These are phyloP conservation scores for Monopterus albus DNA, from an alignment of 2,113 vertebrate genomes.

Conservation along the genomic window DNA sequence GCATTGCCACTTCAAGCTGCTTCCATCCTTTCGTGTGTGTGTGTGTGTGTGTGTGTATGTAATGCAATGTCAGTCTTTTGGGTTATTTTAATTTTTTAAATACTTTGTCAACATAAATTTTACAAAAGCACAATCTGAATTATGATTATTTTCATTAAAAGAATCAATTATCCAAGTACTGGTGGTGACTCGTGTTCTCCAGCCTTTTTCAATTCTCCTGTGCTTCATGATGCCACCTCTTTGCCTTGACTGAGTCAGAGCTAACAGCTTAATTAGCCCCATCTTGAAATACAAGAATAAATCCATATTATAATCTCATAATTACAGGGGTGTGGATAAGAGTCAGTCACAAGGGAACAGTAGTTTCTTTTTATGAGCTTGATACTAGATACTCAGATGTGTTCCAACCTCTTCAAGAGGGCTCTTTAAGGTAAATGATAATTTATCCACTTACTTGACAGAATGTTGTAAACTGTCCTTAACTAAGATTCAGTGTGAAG, in stretches of 20 bases:
- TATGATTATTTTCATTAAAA: background rate
- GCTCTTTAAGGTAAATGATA: background rate
- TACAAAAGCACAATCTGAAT: too few species aligned
- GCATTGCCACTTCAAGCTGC: background rate
- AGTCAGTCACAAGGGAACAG: background rate
- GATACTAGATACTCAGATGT: background rate
- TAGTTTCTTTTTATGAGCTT: background rate
- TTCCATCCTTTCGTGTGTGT: background rate
- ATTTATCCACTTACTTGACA: background rate
- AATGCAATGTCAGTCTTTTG: too few species aligned
- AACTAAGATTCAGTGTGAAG: background rate
- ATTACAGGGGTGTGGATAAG: conserved; percentile 3
- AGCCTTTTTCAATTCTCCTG: background rate
- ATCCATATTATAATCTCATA: background rate
- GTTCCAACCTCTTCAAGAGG: background rate
- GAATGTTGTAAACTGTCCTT: background rate
- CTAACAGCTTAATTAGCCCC: conserved; percentile 1
- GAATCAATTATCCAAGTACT: background rate
- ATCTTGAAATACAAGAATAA: conserved; percentile 6
- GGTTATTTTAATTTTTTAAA: too few species aligned
- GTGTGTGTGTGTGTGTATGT: too few species aligned
- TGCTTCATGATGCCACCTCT: background rate
- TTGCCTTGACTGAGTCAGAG: too few species aligned
- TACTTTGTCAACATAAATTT: too few species aligned
- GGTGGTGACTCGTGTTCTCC: too few species aligned